Evolutionary conservation across 2,113 vertebrate genomes (phyloP), one percentile per base, ranked within the genome.

Genomic region (Callocephalon fimbriatum): DNA sequence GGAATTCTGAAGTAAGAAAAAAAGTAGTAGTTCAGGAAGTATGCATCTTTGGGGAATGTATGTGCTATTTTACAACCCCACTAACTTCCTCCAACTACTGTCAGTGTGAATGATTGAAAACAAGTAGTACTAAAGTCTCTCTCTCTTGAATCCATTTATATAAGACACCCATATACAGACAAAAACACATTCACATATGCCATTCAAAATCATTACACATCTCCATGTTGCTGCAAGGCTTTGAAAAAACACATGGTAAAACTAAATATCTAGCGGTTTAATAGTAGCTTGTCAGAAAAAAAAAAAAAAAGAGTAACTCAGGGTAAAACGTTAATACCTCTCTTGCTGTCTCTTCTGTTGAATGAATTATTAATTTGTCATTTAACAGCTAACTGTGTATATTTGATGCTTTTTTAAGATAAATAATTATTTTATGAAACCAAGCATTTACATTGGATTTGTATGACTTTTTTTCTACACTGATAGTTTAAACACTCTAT

Each of bases 311-410:
- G 32, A 44, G 26, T 67, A 82, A 92, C 59, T 70, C 25, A 61
- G 15, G 26, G 26, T 91, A 89, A 92, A 89, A 88, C 54, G 32
- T 85, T 94, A 97, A 95, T 80, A 75, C 15, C 26, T 68, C 42
- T 67, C 38, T 80, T 87, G 38, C 38, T 2, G 91, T 88, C 59
- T 62, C 31, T 70, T 86, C 92, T 48, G 15, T 40, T 78, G 35
- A 88, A 91, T 94, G 53, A 93, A 95, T 94, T 95, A 93, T 95
- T 96, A 9, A 93, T 92, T 84, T 95, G n/a, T 44, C 47, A 79
- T 94, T 93, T 95, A 94, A 88, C 85, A 92, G 45, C 75, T 91
- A 97, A 86, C 62, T 86, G 68, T 95, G 76, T 38, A 82, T 86
- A 93, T 86, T 91, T 88, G 29, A 82, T 61, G 15, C 5, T 32